Base-by-base conservation (phyloP, 1,140 invertebrate species). In the Saccostrea cuccullata region DNA sequence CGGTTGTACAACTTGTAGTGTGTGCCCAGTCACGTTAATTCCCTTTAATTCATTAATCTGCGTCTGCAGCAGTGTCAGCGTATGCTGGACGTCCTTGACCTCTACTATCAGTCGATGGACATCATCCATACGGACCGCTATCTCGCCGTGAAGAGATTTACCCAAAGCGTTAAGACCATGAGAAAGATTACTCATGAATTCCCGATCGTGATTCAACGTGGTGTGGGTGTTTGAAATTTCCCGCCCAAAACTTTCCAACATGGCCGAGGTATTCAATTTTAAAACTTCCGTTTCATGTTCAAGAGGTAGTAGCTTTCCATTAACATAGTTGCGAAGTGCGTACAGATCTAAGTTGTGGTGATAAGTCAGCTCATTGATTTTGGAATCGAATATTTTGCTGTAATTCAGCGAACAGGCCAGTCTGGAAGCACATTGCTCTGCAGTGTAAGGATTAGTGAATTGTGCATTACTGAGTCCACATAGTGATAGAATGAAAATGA, bases 361-460 rank as follows among this genome's bases (percentile, higher is more conserved):
- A 26, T 87, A 87, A n/a, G 77, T 82, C 15, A 87, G 47, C 26
- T 87, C 83, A 8, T 67, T 87, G 60, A 87, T 40, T 55, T 87
- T 87, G 36, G 82, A 70, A 23, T 87, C 77, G 40, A 87, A 87
- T 15, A 36, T 64, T 55, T 87, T 83, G 8, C 83, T 82, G 58
- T 87, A 87, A 47, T 87, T 87, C 13, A 87, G 56, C 30, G 56
- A 83, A 67, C 86, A 87, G 15, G 86, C 86, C 4, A 87, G 40
- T 55, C 83, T 87, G 6, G 86, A 58, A 1, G 58, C 77, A 23
- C 86, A 87, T 84, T 87, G 86, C 36, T 87, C 70, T 13, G 70
- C 70, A 26, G 23, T 30, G 8, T 36, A 77, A 11, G 70, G 12
- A 36, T 77, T 36, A 15, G 70, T 30, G 12, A 77, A 77, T 26